phyloP scores from a whole-genome alignment of 2,113 vertebrate genomes.

The Ibidorhyncha struthersii region DNA sequence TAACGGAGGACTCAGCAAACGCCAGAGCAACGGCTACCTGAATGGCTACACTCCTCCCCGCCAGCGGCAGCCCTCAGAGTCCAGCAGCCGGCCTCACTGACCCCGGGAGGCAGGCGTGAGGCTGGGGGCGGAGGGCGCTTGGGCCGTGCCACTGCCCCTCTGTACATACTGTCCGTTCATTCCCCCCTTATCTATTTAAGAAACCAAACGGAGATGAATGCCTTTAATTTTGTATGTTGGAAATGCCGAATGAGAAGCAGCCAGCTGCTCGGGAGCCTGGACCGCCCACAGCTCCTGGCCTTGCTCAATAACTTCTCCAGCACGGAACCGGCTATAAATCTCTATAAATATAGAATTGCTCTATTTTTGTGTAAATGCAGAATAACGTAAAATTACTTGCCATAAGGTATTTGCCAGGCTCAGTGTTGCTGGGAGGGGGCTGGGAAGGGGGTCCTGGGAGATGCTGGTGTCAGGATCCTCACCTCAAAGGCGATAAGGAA shows the following conservation, averaged over 20 bases:
- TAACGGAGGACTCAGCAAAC: conserved; percentile 89
- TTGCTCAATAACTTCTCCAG: conserved; percentile 61
- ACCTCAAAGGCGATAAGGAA: not conserved
- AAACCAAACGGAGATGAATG: conserved; percentile 60
- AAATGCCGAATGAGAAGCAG: conserved; percentile 48
- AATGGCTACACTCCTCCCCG: conserved; percentile 84
- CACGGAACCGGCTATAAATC: conserved; percentile 73
- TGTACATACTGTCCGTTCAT: conserved; percentile 50
- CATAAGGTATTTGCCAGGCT: conserved; percentile 59
- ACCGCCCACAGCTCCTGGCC: conserved; percentile 39
- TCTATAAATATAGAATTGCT: conserved; percentile 71
- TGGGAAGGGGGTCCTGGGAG: not conserved
- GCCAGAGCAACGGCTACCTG: conserved; percentile 86
- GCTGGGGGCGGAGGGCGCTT: not conserved
- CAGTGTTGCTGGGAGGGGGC: not conserved
- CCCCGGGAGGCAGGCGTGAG: conserved; percentile 4
- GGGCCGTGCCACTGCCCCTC: not conserved
- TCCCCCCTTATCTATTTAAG: conserved; percentile 69
- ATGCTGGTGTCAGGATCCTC: not conserved
- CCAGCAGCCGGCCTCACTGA: conserved; percentile 96
- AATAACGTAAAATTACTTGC: conserved; percentile 72
- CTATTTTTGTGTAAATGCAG: conserved; percentile 81
- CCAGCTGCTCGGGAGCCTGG: conserved; percentile 18
- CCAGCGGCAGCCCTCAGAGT: conserved; percentile 87
- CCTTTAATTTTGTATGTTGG: conserved; percentile 68